phyloP scores from a whole-genome alignment of 37 sponge, comb jelly and placozoan genomes.

The Oopsacas minuta region DNA sequence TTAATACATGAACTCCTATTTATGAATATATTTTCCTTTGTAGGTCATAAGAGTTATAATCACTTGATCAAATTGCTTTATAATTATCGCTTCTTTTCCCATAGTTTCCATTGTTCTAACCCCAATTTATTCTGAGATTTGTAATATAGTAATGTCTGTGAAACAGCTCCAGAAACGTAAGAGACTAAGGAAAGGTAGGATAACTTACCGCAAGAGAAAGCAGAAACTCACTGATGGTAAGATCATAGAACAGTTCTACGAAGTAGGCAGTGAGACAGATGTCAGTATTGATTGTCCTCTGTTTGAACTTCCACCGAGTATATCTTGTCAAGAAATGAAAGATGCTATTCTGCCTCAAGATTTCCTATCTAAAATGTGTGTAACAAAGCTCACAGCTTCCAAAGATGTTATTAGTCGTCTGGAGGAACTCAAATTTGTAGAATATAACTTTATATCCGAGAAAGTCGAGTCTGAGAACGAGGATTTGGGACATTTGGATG shows the following conservation, averaged over 20 bases:
- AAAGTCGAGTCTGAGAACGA: neutral
- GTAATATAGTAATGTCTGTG: neutral
- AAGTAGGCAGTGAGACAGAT: neutral
- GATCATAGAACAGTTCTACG: slow-evolving; percentile 1
- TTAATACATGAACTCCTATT: too few relatives aligned
- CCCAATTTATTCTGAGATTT: too few relatives aligned
- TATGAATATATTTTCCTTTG: too few relatives aligned
- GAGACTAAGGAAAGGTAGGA: neutral
- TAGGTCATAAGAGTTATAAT: too few relatives aligned
- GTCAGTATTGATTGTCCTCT: slow-evolving; percentile 2
- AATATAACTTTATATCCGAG: neutral
- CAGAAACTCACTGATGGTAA: neutral
- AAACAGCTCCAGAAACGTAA: neutral
- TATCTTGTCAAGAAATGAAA: neutral
- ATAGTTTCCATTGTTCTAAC: too few relatives aligned
- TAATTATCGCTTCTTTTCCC: too few relatives aligned
- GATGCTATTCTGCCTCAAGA: neutral
- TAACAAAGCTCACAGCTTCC: neutral
- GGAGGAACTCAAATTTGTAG: neutral
- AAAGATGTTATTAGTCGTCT: neutral
- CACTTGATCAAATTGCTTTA: too few relatives aligned
- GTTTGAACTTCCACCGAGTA: neutral
- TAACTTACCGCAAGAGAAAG: neutral
- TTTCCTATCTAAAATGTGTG: neutral
- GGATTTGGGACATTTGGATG: neutral